Base-by-base conservation (phyloP, 2,797 vertebrate genomes). In the Merluccius polli region DNA sequence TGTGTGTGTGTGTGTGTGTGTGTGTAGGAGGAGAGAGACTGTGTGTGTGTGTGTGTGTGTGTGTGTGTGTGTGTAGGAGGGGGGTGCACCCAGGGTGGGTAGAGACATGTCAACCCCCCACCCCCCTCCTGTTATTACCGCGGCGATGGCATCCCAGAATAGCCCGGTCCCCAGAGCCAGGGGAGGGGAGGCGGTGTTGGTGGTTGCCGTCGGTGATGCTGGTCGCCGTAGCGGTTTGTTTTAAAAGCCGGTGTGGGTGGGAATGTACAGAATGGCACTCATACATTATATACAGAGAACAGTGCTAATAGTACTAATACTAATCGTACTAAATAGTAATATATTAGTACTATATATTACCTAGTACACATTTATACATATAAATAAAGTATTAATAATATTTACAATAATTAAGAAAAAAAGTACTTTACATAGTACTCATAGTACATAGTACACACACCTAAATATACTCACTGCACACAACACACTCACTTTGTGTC, bases 141-240 rank as follows among this genome's bases (percentile, higher is more conserved):
- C n/a, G 52, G 52, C 52, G 52, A 63, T 7, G 52, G n/a, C 52
- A 63, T 63, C 52, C 52, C 52, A 63, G 52, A 63, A 63, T 63
- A 63, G n/a, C 52, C n/a, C 8, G n/a, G 52, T 27, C 52, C 52
- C 52, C n/a, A 9, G 52, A 63, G 52, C 48, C 21, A 10, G n/a
- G 8, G n/a, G 52, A 7, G 41, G 41, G 41, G 41, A 9, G 36
- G 44, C 15, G 44, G 15, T 18, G 44, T 48, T 48, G 13, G 44
- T 48, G 44, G 44, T 48, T 48, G 44, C 44, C 48, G 48, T n/a
- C 48, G 48, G 52, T 63, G 52, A 63, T 63, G 52, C 10, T 63
- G 52, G 52, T 63, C 52, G 52, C 52, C 52, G n/a, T 63, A 63
- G 52, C 52, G 52, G 27, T 72, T 44, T 44, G 44, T 72, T 79